A percentile compares a stretch with the other conserved stretches of the same genome.
phyloP scores from a whole-genome alignment of 2,888 invertebrate genomes.

The Labia minor region DNA sequence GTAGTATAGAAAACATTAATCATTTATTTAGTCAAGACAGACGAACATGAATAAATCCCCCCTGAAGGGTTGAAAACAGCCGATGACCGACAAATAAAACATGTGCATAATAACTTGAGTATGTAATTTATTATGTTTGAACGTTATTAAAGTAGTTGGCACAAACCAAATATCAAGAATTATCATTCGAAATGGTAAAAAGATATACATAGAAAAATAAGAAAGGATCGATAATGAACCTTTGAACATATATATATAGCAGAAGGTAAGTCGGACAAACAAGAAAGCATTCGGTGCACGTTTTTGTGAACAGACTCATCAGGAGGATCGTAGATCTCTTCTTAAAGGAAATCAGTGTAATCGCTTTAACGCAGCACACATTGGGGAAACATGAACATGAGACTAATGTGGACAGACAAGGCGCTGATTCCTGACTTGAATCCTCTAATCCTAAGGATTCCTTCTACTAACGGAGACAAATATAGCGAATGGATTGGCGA shows the following conservation, averaged over 20 bases:
- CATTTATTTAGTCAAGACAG: constrained; percentile 6
- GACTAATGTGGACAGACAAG: neutral
- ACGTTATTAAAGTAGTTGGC: constrained; percentile 2
- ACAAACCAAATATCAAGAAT: neutral
- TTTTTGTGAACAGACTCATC: neutral
- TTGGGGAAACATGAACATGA: neutral
- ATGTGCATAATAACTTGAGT: neutral
- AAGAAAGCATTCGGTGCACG: neutral
- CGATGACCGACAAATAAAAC: neutral
- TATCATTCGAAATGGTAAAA: neutral
- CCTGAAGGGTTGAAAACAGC: neutral
- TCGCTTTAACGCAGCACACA: neutral
- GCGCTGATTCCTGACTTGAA: neutral
- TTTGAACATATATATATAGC: neutral
- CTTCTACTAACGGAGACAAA: no score
- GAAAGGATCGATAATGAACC: neutral
- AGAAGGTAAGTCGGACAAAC: neutral
- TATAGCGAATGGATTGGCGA: no score
- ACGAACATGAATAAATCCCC: constrained; percentile 1
- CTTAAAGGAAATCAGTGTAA: neutral
- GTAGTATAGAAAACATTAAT: neutral
- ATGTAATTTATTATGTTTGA: neutral
- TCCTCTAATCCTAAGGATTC: neutral
- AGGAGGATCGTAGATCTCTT: neutral
- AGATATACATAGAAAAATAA: neutral